Evolutionary conservation across 2,113 vertebrate genomes (phyloP).

Genomic region (Phaethon lepturus): DNA sequence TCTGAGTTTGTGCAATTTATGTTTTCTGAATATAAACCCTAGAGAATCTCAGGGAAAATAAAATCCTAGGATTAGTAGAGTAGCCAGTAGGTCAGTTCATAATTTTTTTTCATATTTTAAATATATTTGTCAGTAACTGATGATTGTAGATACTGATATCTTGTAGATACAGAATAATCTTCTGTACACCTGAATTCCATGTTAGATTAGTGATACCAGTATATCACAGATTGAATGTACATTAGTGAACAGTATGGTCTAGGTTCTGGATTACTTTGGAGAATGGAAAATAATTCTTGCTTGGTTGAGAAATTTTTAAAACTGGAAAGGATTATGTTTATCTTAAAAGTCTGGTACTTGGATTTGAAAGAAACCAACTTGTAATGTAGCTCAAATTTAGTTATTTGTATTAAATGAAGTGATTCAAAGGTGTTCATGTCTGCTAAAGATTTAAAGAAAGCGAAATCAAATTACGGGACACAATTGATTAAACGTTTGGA

Average conservation of each 20-base stretch:
- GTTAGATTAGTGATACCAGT: background rate
- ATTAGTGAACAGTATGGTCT: background rate
- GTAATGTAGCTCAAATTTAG: background rate
- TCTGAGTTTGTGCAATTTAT: background rate
- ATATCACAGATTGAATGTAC: background rate
- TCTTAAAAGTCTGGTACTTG: background rate
- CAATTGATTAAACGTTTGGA: background rate
- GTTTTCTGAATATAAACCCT: background rate
- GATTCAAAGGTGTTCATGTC: background rate
- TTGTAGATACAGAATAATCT: background rate
- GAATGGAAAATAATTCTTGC: background rate
- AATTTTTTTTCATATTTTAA: background rate
- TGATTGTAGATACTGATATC: background rate
- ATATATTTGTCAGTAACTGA: background rate
- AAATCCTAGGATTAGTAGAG: background rate
- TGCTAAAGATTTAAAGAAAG: conserved; percentile 6
- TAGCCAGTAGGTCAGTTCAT: background rate
- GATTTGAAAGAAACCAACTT: background rate
- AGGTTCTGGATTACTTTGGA: background rate
- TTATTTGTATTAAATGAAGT: background rate
- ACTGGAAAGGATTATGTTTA: background rate
- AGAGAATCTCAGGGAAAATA: background rate
- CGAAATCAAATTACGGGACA: background rate
- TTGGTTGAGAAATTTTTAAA: background rate
- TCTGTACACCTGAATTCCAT: background rate